phyloP scores from a whole-genome alignment of 2,888 invertebrate genomes.

The Ornithoptera alexandrae region DNA sequence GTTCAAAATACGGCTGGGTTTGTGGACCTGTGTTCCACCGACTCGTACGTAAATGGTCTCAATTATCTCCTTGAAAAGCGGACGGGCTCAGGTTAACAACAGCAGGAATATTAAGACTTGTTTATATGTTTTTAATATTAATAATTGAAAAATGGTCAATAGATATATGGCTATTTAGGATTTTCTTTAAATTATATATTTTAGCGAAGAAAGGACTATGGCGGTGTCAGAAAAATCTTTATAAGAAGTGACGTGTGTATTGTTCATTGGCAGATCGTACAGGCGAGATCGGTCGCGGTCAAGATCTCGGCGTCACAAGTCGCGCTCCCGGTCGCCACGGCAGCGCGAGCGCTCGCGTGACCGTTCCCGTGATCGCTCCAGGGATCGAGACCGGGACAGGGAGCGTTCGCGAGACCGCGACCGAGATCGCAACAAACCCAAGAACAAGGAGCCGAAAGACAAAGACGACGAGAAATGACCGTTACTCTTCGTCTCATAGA shows the following conservation, averaged over 20 bases:
- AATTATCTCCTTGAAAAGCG: too few species aligned
- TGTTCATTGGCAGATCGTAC: conserved; percentile 74
- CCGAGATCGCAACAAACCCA: conserved; percentile 76
- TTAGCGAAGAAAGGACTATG: too few species aligned
- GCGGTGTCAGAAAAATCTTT: not conserved
- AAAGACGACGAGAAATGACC: conserved; percentile 86
- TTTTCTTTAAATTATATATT: too few species aligned
- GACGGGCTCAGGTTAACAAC: too few species aligned
- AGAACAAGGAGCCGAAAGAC: conserved; percentile 80
- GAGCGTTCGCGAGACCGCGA: conserved; percentile 66
- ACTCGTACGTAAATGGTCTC: too few species aligned
- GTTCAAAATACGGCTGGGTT: too few species aligned
- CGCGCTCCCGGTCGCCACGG: conserved; percentile 85
- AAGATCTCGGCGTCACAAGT: conserved; percentile 84
- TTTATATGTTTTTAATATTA: too few species aligned
- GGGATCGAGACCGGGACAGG: conserved; percentile 65
- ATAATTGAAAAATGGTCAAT: too few species aligned
- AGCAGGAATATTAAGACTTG: too few species aligned
- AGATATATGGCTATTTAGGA: too few species aligned
- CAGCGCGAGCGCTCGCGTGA: conserved; percentile 56
- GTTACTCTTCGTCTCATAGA: conserved; percentile 29
- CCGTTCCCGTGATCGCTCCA: conserved; percentile 53
- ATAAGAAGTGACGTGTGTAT: not conserved
- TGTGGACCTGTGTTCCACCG: too few species aligned
- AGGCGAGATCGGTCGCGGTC: conserved; percentile 84